Base-by-base conservation (phyloP, 2,797 vertebrate species). In the Loriculus beryllinus region DNA sequence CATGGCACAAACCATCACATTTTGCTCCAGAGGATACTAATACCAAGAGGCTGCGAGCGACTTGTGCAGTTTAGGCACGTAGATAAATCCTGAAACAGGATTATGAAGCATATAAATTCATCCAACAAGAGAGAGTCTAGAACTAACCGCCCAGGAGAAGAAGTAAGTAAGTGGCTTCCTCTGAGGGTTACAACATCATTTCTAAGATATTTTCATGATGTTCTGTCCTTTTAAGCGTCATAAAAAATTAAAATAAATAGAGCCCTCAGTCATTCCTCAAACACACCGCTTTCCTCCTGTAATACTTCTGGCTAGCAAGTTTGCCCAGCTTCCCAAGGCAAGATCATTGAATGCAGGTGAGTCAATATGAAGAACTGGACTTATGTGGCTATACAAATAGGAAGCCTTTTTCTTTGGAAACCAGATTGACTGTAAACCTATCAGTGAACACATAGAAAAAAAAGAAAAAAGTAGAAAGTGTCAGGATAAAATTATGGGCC, bases 401-500 rank as follows among this genome's bases (percentile, higher is more conserved):
- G 40, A 86, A 88, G 40, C 7, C 26, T 88, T 88, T 80, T 77
- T 62, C 33, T 33, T 85, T 77, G 82, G 48, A 92, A 88, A 83
- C 20, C 92, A 51, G 49, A 71, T 21, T 85, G 78, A 77, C 62
- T 49, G 79, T 52, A 95, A 96, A 89, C 68, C 37, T 88, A 60
- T 91, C 76, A 80, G 79, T 88, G 72, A 95, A 80, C 42, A 94
- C 23, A 48, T 28, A 25, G 56, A 40, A 31, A 28, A 47, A 40
- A 40, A 40, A 39, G 12, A 14, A 39, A 68, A 70, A 82, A 28
- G n/a, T 43, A 71, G 40, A 47, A 94, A 63, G 47, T 92, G 31
- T 89, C 81, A 87, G 79, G 48, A 90, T 54, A 85, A 95, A 94
- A 90, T 95, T 88, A 88, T 76, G 51, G 40, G 45, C 14, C 52